phyloP scores from a whole-genome alignment of 2,797 vertebrate genomes.

The Dendrocincla tyrannina region DNA sequence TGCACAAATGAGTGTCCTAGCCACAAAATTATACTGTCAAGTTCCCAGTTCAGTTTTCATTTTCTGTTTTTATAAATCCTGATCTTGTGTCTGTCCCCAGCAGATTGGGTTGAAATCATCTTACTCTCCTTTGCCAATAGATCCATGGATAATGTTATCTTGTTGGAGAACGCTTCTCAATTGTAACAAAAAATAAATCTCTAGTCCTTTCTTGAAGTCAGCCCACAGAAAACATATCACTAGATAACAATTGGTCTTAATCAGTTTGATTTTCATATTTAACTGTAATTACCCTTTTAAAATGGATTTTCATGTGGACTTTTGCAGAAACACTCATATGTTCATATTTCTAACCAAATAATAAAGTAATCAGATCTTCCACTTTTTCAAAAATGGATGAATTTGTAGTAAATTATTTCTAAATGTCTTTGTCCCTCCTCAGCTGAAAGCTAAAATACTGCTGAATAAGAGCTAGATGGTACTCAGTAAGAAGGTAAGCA shows the following conservation, averaged over 20 bases:
- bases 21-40: rapidly evolving
- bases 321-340: not conserved
- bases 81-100: rapidly evolving
- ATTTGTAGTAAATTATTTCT: not conserved
- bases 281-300: not conserved
- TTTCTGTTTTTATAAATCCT: not conserved
- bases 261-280: not conserved
- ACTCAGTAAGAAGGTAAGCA: not conserved
- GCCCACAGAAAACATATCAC: not conserved
- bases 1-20: not conserved
- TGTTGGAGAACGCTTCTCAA: not conserved
- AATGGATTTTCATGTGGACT: not conserved
- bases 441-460: not conserved
- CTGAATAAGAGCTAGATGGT: not conserved
- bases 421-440: not conserved
- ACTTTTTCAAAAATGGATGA: not conserved
- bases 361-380: not conserved
- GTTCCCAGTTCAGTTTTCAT: not conserved
- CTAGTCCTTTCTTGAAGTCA: not conserved
- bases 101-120: not conserved
- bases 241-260: not conserved
- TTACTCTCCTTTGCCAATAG: not conserved
- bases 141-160: not conserved
- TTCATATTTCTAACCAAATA: not conserved
- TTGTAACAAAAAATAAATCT: not conserved